Percentiles rank a stretch among this genome's conserved stretches.
Conservation (phyloP, 2,888 invertebrate genomes). For the Baronia brevicornis region DNA sequence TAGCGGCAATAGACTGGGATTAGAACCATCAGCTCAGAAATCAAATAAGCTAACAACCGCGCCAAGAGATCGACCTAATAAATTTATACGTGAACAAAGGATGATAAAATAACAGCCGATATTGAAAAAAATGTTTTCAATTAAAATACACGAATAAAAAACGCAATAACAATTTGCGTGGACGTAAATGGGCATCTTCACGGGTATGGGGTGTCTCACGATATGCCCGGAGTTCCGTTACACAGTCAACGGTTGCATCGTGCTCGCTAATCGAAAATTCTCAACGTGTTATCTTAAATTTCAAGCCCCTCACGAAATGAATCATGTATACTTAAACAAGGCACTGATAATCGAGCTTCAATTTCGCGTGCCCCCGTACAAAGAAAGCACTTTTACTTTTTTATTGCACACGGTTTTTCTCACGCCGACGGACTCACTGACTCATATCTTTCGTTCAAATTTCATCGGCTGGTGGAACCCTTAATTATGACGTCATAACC, state of each 20-base stretch:
- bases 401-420: conserved; percentile 51
- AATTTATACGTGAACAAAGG: no score
- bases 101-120: no score
- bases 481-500: conserved; percentile 67
- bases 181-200: conserved; percentile 14
- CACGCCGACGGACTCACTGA: conserved; percentile 45
- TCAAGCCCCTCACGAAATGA: conserved; percentile 58
- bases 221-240: conserved; percentile 39
- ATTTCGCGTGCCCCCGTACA: conserved; percentile 56
- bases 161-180: conserved; percentile 5
- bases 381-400: conserved; percentile 73
- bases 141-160: conserved; percentile 9
- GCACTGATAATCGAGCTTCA: conserved; percentile 54
- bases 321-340: conserved; percentile 56
- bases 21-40: no score
- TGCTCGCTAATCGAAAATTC: conserved; percentile 61
- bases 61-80: no score
- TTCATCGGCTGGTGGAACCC: conserved; percentile 43
- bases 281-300: conserved; percentile 55
- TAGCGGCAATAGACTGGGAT: no score
- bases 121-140: no score
- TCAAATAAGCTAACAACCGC: no score
- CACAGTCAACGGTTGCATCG: conserved; percentile 44
- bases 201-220: conserved; percentile 20
- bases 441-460: conserved; percentile 43